Conservation (phyloP, 2,113 vertebrate species). For the Rhadina sibilatrix region DNA sequence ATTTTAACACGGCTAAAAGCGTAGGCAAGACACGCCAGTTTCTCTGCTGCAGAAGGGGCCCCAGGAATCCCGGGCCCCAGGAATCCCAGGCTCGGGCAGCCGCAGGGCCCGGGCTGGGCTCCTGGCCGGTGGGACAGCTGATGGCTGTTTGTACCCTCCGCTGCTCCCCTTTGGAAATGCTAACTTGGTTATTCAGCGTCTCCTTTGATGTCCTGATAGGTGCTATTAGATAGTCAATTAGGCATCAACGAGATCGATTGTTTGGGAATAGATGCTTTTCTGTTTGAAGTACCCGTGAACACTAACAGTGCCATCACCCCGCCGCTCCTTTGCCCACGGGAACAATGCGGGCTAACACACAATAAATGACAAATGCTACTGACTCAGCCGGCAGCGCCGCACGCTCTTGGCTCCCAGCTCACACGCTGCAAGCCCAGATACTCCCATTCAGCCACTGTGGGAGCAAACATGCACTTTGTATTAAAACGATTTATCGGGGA, state of each 20-base stretch:
- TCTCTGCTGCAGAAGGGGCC: background rate
- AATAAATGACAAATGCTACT: slow-evolving; percentile 2
- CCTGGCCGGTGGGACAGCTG: background rate
- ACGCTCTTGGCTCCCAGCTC: background rate
- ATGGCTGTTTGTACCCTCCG: slow-evolving; percentile 46
- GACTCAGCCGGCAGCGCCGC: background rate
- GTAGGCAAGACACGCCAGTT: accelerated
- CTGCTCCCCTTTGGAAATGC: slow-evolving; percentile 60
- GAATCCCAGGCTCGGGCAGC: background rate
- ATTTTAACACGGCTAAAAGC: background rate
- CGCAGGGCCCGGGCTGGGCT: background rate
- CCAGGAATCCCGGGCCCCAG: background rate
- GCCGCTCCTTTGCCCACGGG: slow-evolving; percentile 6
- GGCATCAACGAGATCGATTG: slow-evolving; percentile 61
- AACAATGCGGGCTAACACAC: background rate
- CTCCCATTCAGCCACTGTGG: background rate
- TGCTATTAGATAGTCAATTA: slow-evolving; percentile 70
- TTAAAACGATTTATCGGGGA: background rate
- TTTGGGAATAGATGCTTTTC: slow-evolving; percentile 25
- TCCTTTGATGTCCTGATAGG: slow-evolving; percentile 62
- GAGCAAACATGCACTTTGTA: background rate
- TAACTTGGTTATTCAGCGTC: slow-evolving; percentile 63
- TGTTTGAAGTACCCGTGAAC: slow-evolving; percentile 63
- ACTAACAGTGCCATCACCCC: background rate
- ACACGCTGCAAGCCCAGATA: background rate